Base-by-base conservation (phyloP, 2,797 vertebrate species). In the Platyrinchus mystaceus region DNA sequence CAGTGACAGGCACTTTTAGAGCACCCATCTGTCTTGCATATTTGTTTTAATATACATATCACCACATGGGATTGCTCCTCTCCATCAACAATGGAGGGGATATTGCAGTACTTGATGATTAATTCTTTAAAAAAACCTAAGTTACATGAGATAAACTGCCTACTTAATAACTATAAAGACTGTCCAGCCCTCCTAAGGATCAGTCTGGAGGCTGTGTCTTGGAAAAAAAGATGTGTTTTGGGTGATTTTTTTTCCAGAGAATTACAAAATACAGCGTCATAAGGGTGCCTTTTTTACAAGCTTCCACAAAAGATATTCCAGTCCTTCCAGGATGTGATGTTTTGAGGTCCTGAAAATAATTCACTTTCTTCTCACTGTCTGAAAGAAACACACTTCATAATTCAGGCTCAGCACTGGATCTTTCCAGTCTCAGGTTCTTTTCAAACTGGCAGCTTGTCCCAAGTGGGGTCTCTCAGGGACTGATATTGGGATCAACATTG, bases 11-110 rank as follows among this genome's bases (percentile, higher is more conserved):
- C 66, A 1, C 62, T 94, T 94, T 89, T 70, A 81, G 77, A 89
- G 27, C 64, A 80, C 60, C 64, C 60, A 77, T 92, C 80, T 92
- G 64, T 80, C 84, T 94, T 80, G 76, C 59, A 27, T 49, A 66
- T n/a, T 90, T 87, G 66, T 69, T 90, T 92, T 90, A 90, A 89
- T 50, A 81, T 55, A 34, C 19, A 15, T 58, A 14, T 41, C 15
- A 39, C 34, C 39, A 74, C 69, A 74, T 17, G 47, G 52, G 47
- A 20, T 59, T 90, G 47, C 26, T 84, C 76, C 81, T 74, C 64
- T 95, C 47, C 66, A 59, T 34, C 26, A 17, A 37, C 56, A 86
- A 34, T 14, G 50, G 43, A 84, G 43, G 23, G 32, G 19, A 36
- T 66, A 23, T 66, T 37, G 22, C 49, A 20, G 44, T 37, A 67